A percentile compares a stretch with the other conserved stretches of the same genome.
Conservation (phyloP, 2,888 invertebrate genomes). For the Saturnia pavonia region DNA sequence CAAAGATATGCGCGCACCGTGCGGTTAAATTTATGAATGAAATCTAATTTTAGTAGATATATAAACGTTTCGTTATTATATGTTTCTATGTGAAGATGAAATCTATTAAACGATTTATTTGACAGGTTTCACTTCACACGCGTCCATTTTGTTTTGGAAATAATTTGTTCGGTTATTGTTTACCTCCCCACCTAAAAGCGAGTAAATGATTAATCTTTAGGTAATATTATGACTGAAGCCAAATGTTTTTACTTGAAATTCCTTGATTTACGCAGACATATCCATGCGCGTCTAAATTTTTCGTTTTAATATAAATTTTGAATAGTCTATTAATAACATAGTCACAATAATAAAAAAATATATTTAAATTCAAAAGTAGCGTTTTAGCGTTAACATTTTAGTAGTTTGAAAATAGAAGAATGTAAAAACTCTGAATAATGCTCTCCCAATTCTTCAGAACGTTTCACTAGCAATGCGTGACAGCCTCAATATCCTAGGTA, state of each 20-base stretch:
- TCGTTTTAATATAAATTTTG: background rate
- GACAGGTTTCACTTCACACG: conserved; percentile 32
- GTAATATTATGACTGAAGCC: conserved; percentile 25
- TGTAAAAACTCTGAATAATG: too few species aligned
- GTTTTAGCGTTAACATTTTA: too few species aligned
- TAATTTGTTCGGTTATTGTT: conserved; percentile 34
- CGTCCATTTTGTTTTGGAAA: conserved; percentile 28
- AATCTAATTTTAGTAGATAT: conserved; percentile 13
- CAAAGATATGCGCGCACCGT: background rate
- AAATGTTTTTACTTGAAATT: conserved; percentile 34
- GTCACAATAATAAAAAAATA: too few species aligned
- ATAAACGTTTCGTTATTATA: conserved; percentile 6
- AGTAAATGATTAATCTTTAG: conserved; percentile 32
- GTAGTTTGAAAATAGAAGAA: too few species aligned
- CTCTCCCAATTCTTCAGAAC: too few species aligned
- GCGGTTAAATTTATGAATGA: conserved; percentile 15
- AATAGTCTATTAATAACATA: background rate
- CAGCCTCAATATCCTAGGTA: too few species aligned
- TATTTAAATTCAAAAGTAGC: too few species aligned
- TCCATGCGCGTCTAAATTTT: background rate
- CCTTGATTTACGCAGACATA: conserved; percentile 22
- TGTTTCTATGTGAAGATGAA: conserved; percentile 16
- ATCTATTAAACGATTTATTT: conserved; percentile 33
- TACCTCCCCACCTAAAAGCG: conserved; percentile 29
- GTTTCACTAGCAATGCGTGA: too few species aligned